Evolutionary conservation across 2,888 invertebrate genomes (phyloP), one percentile per base, ranked within the genome.

Genomic region (Chrysina gloriosa): DNA sequence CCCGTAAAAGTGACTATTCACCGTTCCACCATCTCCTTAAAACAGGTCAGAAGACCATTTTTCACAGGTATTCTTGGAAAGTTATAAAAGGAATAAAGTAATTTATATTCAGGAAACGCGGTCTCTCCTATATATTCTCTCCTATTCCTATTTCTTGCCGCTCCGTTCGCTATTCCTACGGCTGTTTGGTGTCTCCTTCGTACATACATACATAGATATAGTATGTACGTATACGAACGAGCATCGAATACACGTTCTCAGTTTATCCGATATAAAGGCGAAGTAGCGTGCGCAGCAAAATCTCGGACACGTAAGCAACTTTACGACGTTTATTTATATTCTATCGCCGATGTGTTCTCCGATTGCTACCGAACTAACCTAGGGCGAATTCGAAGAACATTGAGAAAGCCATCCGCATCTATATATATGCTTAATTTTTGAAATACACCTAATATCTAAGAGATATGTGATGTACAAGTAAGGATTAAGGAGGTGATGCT

Each of bases 81-180:
- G 56, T 65, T 65, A 68, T 65, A 68, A 68, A 68, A 63, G 65
- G 65, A 68, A 68, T 65, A 68, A 65, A 65, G 65, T 68, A 68
- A 68, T 68, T 68, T 68, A 68, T 65, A 68, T 68, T 68, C 68
- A 68, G 65, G 65, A 68, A 65, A 63, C 66, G 58, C 34, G 14
- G 39, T 58, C 42, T 39, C 58, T 58, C 21, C 58, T 11, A 34
- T 3, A n/a, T n/a, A 31, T 45, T 45, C 45, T 45, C 19, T 45
- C 9, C 45, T 45, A 9, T 16, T 31, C 45, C 19, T 45, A 19
- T 16, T 19, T 45, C 21, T 9, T 45, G 21, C n/a, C 45, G 9
- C 21, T 45, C 45, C 21, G 21, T 16, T n/a, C 45, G 19, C 9
- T 21, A 7, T 45, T 9, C 45, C 19, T 45, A 9, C 19, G 45